These are phyloP conservation scores for Ophion slaviceki DNA, from an alignment of 2,888 invertebrate genomes.

Conservation along the genomic window DNA sequence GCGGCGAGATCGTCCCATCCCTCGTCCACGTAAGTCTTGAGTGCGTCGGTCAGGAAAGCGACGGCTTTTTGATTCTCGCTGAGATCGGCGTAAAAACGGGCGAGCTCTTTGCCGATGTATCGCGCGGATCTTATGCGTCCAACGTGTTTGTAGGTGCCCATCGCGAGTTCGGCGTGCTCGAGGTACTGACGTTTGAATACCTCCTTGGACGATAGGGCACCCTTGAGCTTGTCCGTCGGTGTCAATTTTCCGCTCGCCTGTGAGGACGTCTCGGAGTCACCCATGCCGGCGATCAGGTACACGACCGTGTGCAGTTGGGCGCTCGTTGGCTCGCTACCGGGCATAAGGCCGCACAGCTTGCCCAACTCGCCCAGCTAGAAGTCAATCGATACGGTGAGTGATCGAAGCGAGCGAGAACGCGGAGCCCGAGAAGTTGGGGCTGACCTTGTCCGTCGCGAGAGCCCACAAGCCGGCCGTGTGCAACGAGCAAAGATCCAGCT, in stretches of 20 bases:
- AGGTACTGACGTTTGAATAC: constrained; percentile 95
- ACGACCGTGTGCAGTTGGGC: constrained; percentile 96
- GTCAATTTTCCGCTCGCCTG: constrained; percentile 79
- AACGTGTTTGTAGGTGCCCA: constrained; percentile 98
- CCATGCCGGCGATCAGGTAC: constrained; percentile 95
- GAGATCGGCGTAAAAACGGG: constrained; percentile 94
- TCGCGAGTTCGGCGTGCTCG: constrained; percentile 96
- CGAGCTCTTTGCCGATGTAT: constrained; percentile 94
- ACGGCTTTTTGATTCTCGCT: constrained; percentile 95
- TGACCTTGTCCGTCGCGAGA: constrained; percentile 93
- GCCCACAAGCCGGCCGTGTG: constrained; percentile 95
- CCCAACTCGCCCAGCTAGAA: constrained; percentile 92
- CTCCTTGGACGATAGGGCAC: constrained; percentile 94
- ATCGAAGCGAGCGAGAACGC: not conserved
- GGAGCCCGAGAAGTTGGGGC: not conserved
- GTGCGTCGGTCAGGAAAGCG: constrained; percentile 93
- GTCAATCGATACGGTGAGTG: not conserved
- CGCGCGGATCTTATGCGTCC: constrained; percentile 91
- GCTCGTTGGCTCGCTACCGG: constrained; percentile 92
- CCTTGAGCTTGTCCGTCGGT: constrained; percentile 91
- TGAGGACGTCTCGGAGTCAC: constrained; percentile 86
- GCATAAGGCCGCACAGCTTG: constrained; percentile 95
- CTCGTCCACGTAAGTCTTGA: constrained; percentile 94
- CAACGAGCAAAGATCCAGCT: constrained; percentile 89
- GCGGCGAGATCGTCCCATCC: constrained; percentile 94